Conservation (phyloP, 1,140 invertebrate species). For the Leguminivora glycinivorella region DNA sequence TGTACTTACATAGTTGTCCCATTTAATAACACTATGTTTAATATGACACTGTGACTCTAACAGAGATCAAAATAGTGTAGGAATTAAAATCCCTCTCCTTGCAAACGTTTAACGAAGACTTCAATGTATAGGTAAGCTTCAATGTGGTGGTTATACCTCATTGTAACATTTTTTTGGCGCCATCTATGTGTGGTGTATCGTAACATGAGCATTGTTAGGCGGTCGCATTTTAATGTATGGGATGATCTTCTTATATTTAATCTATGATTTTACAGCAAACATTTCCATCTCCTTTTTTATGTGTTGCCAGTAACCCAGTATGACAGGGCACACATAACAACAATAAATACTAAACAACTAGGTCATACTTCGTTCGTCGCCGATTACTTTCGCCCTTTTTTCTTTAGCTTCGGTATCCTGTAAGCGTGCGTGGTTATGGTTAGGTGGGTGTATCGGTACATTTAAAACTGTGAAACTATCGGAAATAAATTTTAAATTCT, state of each 20-base stretch:
- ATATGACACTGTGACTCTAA: too few species aligned
- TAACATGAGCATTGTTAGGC: too few species aligned
- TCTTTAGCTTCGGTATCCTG: constrained; percentile 75
- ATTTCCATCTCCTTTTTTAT: not conserved
- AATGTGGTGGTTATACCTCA: too few species aligned
- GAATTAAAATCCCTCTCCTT: too few species aligned
- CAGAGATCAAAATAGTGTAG: too few species aligned
- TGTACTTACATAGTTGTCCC: not conserved
- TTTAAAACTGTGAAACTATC: constrained; percentile 44
- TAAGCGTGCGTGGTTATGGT: constrained; percentile 68
- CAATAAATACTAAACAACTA: constrained; percentile 67
- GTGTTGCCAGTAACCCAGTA: constrained; percentile 39
- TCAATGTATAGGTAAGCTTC: too few species aligned
- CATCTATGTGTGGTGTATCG: too few species aligned
- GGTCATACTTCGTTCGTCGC: constrained; percentile 71
- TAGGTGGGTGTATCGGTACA: constrained; percentile 42
- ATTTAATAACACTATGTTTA: not conserved
- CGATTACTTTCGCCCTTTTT: constrained; percentile 59
- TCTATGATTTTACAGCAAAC: too few species aligned
- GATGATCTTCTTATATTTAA: too few species aligned
- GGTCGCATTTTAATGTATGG: too few species aligned
- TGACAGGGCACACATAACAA: constrained; percentile 41
- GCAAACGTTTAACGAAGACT: too few species aligned
- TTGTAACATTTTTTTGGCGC: not conserved
- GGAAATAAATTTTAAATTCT: too few species aligned